Percentiles rank a stretch among this genome's conserved stretches.
Conservation (phyloP, 2,797 vertebrate genomes). For the Ptychadena robeensis region DNA sequence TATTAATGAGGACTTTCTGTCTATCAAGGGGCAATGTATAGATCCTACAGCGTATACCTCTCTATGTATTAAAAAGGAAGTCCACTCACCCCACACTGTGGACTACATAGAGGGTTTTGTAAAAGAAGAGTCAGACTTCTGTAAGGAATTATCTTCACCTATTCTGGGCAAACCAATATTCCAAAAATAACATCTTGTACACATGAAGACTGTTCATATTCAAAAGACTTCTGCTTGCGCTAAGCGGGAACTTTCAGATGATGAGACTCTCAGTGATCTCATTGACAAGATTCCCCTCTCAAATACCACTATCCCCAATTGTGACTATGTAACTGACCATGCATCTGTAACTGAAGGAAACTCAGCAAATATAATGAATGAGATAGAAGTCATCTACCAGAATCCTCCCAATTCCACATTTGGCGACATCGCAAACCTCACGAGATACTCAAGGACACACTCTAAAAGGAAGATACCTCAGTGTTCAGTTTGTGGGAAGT, state of each 20-base stretch:
- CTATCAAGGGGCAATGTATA: too few relatives aligned
- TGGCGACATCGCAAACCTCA: constrained; percentile 26
- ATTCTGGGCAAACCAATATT: too few relatives aligned
- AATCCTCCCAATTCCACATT: neutral
- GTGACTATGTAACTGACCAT: neutral
- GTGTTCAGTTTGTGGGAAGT: constrained; percentile 3
- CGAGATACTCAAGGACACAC: constrained; percentile 13
- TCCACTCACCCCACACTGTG: too few relatives aligned
- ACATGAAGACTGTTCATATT: neutral
- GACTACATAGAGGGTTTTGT: neutral
- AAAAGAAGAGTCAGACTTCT: neutral
- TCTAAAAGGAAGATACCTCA: constrained; percentile 16
- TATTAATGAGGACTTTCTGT: too few relatives aligned
- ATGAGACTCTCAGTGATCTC: too few relatives aligned
- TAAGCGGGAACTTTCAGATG: too few relatives aligned
- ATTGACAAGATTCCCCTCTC: neutral
- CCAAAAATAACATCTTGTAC: too few relatives aligned
- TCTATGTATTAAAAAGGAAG: neutral
- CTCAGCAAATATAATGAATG: neutral
- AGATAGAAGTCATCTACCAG: too few relatives aligned
- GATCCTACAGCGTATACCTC: too few relatives aligned
- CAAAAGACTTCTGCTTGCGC: neutral
- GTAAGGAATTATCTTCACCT: neutral
- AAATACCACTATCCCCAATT: neutral
- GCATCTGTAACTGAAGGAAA: neutral